These are phyloP conservation scores for Chloromyia formosa DNA, from an alignment of 2,888 invertebrate genomes.

Conservation along the genomic window DNA sequence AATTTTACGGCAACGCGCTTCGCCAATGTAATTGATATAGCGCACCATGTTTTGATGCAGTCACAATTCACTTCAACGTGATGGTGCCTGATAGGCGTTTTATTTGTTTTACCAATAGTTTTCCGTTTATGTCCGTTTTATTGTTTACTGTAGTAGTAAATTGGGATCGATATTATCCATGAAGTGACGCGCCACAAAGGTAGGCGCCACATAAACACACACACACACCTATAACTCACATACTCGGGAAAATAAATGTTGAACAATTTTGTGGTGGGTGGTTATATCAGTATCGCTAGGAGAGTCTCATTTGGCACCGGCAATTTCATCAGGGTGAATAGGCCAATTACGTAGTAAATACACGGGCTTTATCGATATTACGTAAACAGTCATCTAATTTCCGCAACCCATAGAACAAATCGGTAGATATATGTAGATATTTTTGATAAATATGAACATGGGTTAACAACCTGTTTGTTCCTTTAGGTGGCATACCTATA, in stretches of 20 bases:
- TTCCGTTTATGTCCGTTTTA: slow-evolving; percentile 21
- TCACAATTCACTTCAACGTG: slow-evolving; percentile 4
- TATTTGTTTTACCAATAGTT: slow-evolving; percentile 24
- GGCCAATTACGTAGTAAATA: slow-evolving; percentile 4
- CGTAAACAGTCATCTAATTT: background rate
- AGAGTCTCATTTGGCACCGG: background rate
- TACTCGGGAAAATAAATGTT: background rate
- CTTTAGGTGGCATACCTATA: too few relatives aligned
- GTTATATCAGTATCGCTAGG: background rate
- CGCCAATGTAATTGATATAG: background rate
- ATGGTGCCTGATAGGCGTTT: background rate
- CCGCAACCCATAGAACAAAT: background rate
- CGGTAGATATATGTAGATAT: too few relatives aligned
- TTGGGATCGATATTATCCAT: slow-evolving; percentile 3
- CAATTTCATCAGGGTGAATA: slow-evolving; percentile 16
- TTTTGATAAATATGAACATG: too few relatives aligned
- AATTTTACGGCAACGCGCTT: slow-evolving; percentile 4
- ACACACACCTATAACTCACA: background rate
- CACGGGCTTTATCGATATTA: slow-evolving; percentile 2
- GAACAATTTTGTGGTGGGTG: background rate
- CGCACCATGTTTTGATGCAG: slow-evolving; percentile 25
- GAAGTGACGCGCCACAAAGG: slow-evolving; percentile 6
- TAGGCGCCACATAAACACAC: background rate
- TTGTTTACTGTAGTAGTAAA: slow-evolving; percentile 15
- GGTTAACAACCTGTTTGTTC: too few relatives aligned